phyloP scores from a whole-genome alignment of 2,113 vertebrate genomes.

The Heterotis niloticus region DNA sequence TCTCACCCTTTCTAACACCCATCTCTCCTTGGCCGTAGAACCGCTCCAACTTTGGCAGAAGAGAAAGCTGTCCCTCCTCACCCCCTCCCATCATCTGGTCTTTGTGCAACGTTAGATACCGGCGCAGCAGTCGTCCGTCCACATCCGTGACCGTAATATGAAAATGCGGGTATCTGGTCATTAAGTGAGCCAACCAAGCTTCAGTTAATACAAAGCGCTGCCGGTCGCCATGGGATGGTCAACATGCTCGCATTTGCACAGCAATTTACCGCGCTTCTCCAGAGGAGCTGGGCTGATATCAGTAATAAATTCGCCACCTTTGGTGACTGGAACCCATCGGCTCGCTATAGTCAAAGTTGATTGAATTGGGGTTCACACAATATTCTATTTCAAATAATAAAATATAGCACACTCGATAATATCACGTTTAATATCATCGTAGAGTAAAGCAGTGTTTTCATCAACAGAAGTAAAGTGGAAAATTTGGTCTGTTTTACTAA shows the following conservation, averaged over 20 bases:
- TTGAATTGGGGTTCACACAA: not conserved
- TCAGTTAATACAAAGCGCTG: not conserved
- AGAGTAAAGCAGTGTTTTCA: not conserved
- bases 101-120: not conserved
- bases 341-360: not conserved
- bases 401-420: not conserved
- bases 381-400: conserved; percentile 1
- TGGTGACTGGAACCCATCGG: not conserved
- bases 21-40: not conserved
- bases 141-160: not conserved
- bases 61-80: not conserved
- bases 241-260: not conserved
- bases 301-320: not conserved
- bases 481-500: no score
- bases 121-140: not conserved
- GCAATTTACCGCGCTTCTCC: not conserved
- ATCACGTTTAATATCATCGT: not conserved
- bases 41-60: not conserved
- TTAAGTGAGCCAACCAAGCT: not conserved
- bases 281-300: not conserved
- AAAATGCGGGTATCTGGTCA: not conserved
- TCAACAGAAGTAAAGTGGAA: no score
- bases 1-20: not conserved
- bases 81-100: not conserved
- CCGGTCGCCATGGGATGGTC: not conserved